phyloP scores from a whole-genome alignment of 2,113 vertebrate species.

The Ibidorhyncha struthersii region DNA sequence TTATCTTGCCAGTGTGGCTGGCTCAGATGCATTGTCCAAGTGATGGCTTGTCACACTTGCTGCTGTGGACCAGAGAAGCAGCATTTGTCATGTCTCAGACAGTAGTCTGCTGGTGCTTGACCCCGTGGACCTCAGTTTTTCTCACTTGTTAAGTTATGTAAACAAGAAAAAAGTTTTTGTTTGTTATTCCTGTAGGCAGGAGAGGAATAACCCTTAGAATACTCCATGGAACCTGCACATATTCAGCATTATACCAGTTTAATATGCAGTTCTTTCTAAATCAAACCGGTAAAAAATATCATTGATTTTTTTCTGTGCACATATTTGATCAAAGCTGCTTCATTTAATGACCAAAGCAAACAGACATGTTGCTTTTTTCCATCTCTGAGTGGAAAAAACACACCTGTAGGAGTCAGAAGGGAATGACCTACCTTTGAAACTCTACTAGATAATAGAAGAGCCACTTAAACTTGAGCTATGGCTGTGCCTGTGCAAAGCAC shows the following conservation, averaged over 20 bases:
- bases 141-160: not conserved
- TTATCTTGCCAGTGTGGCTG: not conserved
- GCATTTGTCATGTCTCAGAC: not conserved
- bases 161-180: not conserved
- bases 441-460: not conserved
- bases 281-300: not conserved
- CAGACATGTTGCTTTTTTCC: not conserved
- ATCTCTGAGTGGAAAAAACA: not conserved
- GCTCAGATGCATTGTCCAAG: not conserved
- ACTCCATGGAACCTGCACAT: not conserved
- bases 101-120: rapidly evolving
- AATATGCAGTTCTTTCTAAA: not conserved
- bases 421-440: not conserved
- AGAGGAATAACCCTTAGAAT: not conserved
- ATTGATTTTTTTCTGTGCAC: not conserved
- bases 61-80: not conserved
- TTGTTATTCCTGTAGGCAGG: not conserved
- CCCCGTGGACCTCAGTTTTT: not conserved
- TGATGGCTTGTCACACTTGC: not conserved
- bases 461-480: not conserved
- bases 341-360: not conserved
- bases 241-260: not conserved
- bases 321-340: not conserved
- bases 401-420: not conserved
- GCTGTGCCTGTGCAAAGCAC: not conserved